Evolutionary conservation across 2,888 invertebrate species (phyloP).

Genomic region (Chorisops tibialis): DNA sequence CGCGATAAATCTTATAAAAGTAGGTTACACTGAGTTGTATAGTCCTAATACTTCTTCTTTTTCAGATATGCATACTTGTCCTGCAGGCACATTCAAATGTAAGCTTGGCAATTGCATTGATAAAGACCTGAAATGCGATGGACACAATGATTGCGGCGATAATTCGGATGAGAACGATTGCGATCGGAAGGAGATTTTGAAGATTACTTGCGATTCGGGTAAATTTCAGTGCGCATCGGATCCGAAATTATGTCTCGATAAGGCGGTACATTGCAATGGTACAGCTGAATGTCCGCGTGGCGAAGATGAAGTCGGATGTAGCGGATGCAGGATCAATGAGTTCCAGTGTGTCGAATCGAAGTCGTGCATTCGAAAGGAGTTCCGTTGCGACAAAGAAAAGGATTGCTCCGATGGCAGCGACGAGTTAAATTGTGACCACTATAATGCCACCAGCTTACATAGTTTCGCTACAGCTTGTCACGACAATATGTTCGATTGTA

Average conservation of each 20-base stretch:
- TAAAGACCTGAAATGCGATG: conserved; percentile 56
- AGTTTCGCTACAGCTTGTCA: conserved; percentile 38
- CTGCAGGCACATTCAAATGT: conserved; percentile 48
- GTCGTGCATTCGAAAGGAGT: conserved; percentile 58
- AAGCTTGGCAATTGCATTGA: conserved; percentile 59
- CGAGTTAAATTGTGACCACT: conserved; percentile 58
- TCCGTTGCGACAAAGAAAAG: conserved; percentile 60
- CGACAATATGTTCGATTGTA: conserved; percentile 56
- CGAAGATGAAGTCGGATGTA: conserved; percentile 67
- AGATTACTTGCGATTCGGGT: conserved; percentile 54
- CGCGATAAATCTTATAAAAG: not conserved
- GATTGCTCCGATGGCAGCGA: conserved; percentile 75
- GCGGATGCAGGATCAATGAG: conserved; percentile 58
- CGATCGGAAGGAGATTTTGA: conserved; percentile 33
- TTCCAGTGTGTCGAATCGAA: conserved; percentile 63
- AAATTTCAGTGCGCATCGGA: conserved; percentile 47
- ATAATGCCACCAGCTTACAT: conserved; percentile 36
- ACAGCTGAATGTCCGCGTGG: conserved; percentile 66
- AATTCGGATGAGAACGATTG: conserved; percentile 57
- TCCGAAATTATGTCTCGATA: conserved; percentile 42
- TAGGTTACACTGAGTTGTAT: not conserved
- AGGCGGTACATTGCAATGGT: conserved; percentile 59
- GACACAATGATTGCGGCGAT: conserved; percentile 59
- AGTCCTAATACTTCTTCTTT: not conserved
- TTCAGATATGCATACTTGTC: conserved; percentile 46